Percentiles rank a stretch among this genome's conserved stretches.
These are phyloP conservation scores for Oncorhynchus clarkii DNA, from an alignment of 2,113 vertebrate species.

Conservation along the genomic window DNA sequence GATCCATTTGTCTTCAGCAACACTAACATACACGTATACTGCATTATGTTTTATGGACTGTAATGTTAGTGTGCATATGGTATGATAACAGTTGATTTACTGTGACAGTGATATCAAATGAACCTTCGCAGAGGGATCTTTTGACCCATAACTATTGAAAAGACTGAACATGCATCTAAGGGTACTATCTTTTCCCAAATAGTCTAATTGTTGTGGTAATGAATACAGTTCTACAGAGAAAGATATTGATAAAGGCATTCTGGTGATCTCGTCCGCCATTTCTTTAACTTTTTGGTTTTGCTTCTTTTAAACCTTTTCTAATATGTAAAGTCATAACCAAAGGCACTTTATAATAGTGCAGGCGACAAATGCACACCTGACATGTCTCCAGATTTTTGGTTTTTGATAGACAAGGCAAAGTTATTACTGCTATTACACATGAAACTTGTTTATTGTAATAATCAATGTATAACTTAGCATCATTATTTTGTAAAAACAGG, in stretches of 20 bases:
- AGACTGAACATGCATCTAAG: background rate
- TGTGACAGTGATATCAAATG: background rate
- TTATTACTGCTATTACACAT: constrained; percentile 35
- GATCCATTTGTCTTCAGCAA: constrained; percentile 23
- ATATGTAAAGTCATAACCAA: constrained; percentile 86
- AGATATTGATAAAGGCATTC: constrained; percentile 78
- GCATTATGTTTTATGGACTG: background rate
- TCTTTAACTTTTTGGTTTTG: constrained; percentile 78
- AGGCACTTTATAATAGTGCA: constrained; percentile 94
- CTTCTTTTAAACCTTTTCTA: constrained; percentile 72
- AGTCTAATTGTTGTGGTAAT: background rate
- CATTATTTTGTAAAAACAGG: background rate
- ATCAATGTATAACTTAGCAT: background rate
- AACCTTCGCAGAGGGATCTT: background rate
- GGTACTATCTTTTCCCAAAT: background rate
- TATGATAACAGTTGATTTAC: background rate
- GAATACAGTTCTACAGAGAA: background rate
- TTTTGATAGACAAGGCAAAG: constrained; percentile 76
- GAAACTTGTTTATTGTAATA: background rate
- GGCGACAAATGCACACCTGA: constrained; percentile 77
- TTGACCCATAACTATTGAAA: background rate
- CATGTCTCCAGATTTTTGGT: constrained; percentile 77
- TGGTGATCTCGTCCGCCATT: constrained; percentile 64
- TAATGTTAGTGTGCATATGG: background rate
- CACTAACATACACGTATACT: background rate